Evolutionary conservation across 2,888 invertebrate genomes (phyloP), one percentile per base, ranked within the genome.

Genomic region (Diloba caeruleocephala): DNA sequence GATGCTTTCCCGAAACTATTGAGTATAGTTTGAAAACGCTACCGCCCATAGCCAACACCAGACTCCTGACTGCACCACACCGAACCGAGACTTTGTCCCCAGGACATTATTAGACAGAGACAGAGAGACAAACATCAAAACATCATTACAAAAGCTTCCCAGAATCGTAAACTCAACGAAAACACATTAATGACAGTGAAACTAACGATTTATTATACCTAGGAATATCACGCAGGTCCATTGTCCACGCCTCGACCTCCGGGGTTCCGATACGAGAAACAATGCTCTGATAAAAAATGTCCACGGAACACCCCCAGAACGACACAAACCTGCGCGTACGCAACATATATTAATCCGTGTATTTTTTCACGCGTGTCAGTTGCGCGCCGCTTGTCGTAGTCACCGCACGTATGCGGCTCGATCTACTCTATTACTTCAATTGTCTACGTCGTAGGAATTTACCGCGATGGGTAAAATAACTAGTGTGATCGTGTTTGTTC

Each of bases 381-480:
- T 76, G 84, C 76, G 79, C 73, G 71, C 69, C 59, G 70, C 37
- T 55, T 56, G 74, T 51, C 76, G 71, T 43, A 31, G 45, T 44
- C 55, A 69, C 63, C 80, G 85, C 77, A 80, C 90, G 91, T 76
- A 90, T 90, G 91, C 79, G 83, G 78, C 87, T 89, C 64, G 86
- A 89, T 54, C 77, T 88, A 1, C 78, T 89, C 6, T 50, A 79
- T 5, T 90, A 89, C 54, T 89, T 89, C 76, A 89, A 87, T 70
- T 87, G 88, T 71, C 78, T 88, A 14, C 82, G 87, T 45, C 82
- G 89, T 65, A 80, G 87, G 60, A 85, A 85, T 58, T 76, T 84
- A 64, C 82, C 78, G 66, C 66, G 64, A 85, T 82, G 72, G 67
- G 71, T 51, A 61, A 53, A 39, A 46, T 64, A 43, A 61, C 83